Percentiles rank a stretch among this genome's conserved stretches.
Evolutionary conservation across 2,113 vertebrate species (phyloP).

Genomic region (Laterallus jamaicensis): DNA sequence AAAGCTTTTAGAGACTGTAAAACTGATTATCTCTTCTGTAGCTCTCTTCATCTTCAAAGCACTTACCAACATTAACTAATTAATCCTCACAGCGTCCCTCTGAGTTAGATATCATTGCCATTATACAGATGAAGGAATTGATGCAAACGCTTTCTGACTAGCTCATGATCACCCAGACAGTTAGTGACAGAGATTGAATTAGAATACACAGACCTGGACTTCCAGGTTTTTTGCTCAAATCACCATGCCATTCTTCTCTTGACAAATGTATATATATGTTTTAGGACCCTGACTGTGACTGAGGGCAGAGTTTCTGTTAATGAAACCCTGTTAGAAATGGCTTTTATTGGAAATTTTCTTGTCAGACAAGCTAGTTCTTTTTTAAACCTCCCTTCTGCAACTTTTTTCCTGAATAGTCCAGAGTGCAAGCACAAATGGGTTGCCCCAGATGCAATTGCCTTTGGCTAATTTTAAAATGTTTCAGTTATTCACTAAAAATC

Average conservation of each 20-base stretch:
- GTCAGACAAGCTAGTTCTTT: not conserved
- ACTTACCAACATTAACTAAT: constrained; percentile 74
- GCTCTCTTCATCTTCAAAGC: constrained; percentile 73
- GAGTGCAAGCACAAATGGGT: not conserved
- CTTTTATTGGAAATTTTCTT: not conserved
- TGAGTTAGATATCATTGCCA: constrained; percentile 57
- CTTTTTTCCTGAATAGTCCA: not conserved
- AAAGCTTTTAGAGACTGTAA: constrained; percentile 73
- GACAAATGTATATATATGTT: not conserved
- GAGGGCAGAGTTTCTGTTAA: not conserved
- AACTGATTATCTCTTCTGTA: constrained; percentile 72
- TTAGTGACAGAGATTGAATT: not conserved
- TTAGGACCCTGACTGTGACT: not conserved
- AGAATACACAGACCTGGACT: not conserved
- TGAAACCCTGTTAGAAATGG: not conserved
- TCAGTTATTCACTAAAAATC: not conserved
- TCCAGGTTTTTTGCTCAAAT: not conserved
- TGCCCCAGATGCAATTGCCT: not conserved
- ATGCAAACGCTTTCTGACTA: constrained; percentile 32
- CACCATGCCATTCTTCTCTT: not conserved
- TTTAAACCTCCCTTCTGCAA: not conserved
- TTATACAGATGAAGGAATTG: constrained; percentile 43
- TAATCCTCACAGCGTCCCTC: constrained; percentile 63
- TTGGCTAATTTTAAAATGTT: not conserved
- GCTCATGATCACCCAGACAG: not conserved